These are phyloP conservation scores for Pangasius krempfi DNA, from an alignment of 2,797 vertebrate species.

Conservation along the genomic window DNA sequence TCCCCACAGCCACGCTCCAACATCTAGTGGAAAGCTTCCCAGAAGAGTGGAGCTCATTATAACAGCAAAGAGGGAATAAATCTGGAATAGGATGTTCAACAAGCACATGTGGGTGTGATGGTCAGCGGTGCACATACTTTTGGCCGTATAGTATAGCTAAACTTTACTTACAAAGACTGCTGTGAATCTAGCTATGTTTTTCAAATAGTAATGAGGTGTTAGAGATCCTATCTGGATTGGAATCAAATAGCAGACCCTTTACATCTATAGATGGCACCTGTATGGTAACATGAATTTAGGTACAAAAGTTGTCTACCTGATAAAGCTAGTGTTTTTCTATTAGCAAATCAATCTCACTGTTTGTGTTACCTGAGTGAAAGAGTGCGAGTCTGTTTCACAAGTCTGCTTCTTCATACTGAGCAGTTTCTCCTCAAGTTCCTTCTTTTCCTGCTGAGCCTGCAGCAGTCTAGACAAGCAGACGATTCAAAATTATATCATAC, in stretches of 20 bases:
- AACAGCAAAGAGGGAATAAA: background rate
- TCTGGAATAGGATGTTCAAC: background rate
- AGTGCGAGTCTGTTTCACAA: conserved; percentile 61
- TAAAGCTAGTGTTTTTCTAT: background rate
- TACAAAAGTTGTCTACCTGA: background rate
- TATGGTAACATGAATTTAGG: background rate
- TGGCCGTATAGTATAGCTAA: background rate
- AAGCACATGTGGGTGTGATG: background rate
- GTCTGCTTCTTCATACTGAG: conserved; percentile 68
- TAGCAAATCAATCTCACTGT: background rate
- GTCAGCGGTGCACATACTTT: background rate
- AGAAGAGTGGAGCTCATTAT: background rate
- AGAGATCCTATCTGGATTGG: background rate
- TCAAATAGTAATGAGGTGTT: background rate
- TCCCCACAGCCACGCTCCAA: background rate
- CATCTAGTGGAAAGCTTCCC: background rate
- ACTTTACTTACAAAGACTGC: background rate
- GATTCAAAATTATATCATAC: conserved; percentile 23
- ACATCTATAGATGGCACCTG: background rate
- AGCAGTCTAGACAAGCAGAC: conserved; percentile 74
- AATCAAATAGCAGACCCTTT: background rate
- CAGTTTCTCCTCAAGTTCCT: conserved; percentile 81
- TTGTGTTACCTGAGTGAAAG: conserved; percentile 75
- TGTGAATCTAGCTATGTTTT: background rate
- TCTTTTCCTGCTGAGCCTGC: conserved; percentile 82